Evolutionary conservation across 2,113 vertebrate genomes (phyloP).

Genomic region (Potamarius usumacintae): DNA sequence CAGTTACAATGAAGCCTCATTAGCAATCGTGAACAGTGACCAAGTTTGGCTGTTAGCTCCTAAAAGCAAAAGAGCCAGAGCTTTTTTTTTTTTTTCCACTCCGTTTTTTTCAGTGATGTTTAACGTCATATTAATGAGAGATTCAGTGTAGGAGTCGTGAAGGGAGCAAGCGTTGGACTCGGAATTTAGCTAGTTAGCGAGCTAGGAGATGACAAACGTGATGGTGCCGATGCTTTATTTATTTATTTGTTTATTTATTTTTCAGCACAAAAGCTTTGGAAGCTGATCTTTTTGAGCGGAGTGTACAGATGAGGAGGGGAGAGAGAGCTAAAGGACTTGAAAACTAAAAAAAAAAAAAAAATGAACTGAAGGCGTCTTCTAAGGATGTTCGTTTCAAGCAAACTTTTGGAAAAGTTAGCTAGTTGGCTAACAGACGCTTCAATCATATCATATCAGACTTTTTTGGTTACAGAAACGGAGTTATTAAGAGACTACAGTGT

Average conservation of each 20-base stretch:
- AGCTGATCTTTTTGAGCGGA: no score
- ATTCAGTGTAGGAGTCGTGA: neutral
- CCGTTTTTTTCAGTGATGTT: neutral
- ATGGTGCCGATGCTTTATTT: neutral
- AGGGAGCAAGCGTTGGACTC: neutral
- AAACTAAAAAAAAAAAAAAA: no score
- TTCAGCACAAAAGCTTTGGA: no score
- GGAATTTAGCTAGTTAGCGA: neutral
- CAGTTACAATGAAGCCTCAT: neutral
- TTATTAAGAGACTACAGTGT: no score
- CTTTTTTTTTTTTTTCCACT: neutral
- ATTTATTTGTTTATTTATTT: no score
- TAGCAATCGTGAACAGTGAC: no score
- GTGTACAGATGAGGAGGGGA: neutral
- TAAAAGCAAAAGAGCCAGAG: neutral
- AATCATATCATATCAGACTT: no score
- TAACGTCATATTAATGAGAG: neutral
- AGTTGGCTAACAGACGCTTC: no score
- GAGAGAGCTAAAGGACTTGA: neutral
- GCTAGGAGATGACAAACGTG: neutral
- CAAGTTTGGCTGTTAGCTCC: neutral
- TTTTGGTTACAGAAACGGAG: no score
- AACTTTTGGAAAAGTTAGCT: no score
- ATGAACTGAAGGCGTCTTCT: no score
- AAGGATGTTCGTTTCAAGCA: no score